These are phyloP conservation scores for Pao palembangensis DNA, from an alignment of 2,113 vertebrate genomes.

Conservation along the genomic window DNA sequence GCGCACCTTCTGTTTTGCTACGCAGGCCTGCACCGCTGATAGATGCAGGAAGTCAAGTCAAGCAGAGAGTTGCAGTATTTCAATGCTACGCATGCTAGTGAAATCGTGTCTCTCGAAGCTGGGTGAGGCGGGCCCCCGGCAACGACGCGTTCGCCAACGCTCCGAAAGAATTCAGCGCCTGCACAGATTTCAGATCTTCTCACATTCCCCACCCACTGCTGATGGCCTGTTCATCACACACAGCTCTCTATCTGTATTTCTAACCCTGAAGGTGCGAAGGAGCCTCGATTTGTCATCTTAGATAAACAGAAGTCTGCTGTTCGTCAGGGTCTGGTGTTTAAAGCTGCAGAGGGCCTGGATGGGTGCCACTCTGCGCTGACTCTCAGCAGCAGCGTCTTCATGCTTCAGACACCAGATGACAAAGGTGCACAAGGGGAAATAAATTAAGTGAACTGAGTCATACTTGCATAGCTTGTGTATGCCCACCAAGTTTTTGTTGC, in stretches of 20 bases:
- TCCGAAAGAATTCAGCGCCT: slow-evolving; percentile 18
- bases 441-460: slow-evolving; percentile 23
- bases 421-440: slow-evolving; percentile 20
- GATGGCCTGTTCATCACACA: slow-evolving; percentile 50
- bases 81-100: slow-evolving; percentile 31
- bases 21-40: slow-evolving; percentile 19
- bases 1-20: slow-evolving; percentile 25
- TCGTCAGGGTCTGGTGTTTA: slow-evolving; percentile 36
- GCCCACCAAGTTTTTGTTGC: slow-evolving; percentile 1
- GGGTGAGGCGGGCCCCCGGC: slow-evolving; percentile 22
- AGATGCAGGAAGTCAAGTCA: slow-evolving; percentile 38
- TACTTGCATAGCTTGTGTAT: slow-evolving; percentile 4
- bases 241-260: slow-evolving; percentile 51
- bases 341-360: slow-evolving; percentile 21
- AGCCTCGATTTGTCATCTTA: slow-evolving; percentile 59
- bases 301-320: slow-evolving; percentile 63
- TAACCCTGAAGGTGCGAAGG: slow-evolving; percentile 54
- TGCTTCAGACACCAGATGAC: slow-evolving; percentile 28
- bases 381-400: slow-evolving; percentile 7
- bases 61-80: slow-evolving; percentile 39
- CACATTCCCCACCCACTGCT: slow-evolving; percentile 19
- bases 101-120: slow-evolving; percentile 37
- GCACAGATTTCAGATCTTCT: slow-evolving; percentile 24
- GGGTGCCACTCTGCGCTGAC: slow-evolving; percentile 23
- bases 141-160: slow-evolving; percentile 10